phyloP scores from a whole-genome alignment of 2,888 invertebrate species.

The Drosophila nr. perissopoda region DNA sequence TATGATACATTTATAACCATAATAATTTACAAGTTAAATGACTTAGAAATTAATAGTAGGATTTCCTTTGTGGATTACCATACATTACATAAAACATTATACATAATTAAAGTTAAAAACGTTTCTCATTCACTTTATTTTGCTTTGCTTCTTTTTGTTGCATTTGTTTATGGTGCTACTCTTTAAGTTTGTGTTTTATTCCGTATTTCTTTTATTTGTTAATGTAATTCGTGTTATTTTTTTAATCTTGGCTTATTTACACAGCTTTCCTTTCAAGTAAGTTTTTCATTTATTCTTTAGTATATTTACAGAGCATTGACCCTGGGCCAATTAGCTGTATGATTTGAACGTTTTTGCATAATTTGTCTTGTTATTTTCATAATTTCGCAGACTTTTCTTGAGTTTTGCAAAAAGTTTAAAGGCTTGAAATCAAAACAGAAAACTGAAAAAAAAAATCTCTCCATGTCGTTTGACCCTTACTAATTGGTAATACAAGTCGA shows the following conservation, averaged over 20 bases:
- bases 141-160: conserved; percentile 17
- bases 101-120: conserved; percentile 77
- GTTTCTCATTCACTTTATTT: conserved; percentile 34
- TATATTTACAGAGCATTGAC: conserved; percentile 73
- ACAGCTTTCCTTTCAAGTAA: conserved; percentile 59
- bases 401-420: conserved; percentile 38
- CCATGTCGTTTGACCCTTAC: conserved; percentile 22
- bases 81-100: conserved; percentile 76
- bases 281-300: conserved; percentile 35
- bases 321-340: conserved; percentile 56
- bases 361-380: conserved; percentile 30
- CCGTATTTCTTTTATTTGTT: conserved; percentile 20
- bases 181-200: conserved; percentile 18
- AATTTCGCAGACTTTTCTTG: conserved; percentile 74
- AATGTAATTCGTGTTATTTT: conserved; percentile 9
- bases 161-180: conserved; percentile 14
- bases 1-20: conserved; percentile 76
- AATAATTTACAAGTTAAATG: conserved; percentile 79
- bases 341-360: conserved; percentile 35
- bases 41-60: conserved; percentile 80
- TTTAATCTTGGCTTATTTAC: conserved; percentile 66
- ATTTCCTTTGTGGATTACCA: conserved; percentile 68
- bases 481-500: conserved; percentile 35
- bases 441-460: conserved; percentile 44
- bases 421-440: conserved; percentile 44